phyloP scores from a whole-genome alignment of 2,797 vertebrate genomes.

The Lerista edwardsae region DNA sequence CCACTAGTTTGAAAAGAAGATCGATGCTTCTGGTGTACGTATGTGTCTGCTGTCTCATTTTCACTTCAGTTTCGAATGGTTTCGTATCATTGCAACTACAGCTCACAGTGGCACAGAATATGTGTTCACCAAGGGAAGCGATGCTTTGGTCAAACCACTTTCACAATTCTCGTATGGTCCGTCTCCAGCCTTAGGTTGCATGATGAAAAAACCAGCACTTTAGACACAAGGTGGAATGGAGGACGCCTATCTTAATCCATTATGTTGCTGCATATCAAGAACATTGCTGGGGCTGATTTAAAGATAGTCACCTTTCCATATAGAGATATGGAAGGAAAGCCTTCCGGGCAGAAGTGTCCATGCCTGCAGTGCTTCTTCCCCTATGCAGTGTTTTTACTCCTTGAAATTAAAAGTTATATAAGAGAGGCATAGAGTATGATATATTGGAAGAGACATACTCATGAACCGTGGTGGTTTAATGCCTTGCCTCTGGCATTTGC shows the following conservation, averaged over 20 bases:
- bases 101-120: not conserved
- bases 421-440: not conserved
- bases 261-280: not conserved
- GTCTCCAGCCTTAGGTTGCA: not conserved
- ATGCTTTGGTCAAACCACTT: not conserved
- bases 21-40: not conserved
- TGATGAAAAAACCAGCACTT: not conserved
- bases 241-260: not conserved
- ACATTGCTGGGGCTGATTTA: no score
- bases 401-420: not conserved
- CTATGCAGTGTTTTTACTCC: not conserved
- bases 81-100: not conserved
- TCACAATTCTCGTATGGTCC: not conserved
- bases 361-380: not conserved
- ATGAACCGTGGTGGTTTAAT: not conserved
- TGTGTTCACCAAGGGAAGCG: not conserved
- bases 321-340: not conserved
- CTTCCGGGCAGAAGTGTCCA: not conserved
- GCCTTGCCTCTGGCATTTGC: not conserved
- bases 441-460: conserved; percentile 1
- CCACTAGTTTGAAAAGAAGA: not conserved
- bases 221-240: not conserved
- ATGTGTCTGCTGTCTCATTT: not conserved
- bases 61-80: not conserved
- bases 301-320: not conserved